A percentile compares a stretch with the other conserved stretches of the same genome.
These are phyloP conservation scores for Polydrusus pterygomalis DNA, from an alignment of 2,888 invertebrate species.

Conservation along the genomic window DNA sequence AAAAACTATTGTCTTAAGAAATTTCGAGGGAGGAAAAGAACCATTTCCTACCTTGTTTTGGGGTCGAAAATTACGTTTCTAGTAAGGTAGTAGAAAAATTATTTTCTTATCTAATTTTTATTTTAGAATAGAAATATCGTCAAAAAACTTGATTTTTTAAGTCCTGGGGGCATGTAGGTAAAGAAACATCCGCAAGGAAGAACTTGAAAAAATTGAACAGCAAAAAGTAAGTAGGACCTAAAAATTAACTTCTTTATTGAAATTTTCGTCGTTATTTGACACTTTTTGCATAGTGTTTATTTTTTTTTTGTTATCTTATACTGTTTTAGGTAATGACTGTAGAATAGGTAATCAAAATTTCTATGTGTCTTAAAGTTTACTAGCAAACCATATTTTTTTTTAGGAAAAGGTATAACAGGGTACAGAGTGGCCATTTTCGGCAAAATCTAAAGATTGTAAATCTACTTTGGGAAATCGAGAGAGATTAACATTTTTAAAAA, in stretches of 20 bases:
- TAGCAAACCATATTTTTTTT: neutral
- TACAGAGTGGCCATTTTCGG: slow-evolving; percentile 10
- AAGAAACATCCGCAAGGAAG: too few relatives aligned
- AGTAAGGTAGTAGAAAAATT: too few relatives aligned
- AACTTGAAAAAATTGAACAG: too few relatives aligned
- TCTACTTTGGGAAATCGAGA: neutral
- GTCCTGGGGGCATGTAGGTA: too few relatives aligned
- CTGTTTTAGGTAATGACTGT: slow-evolving; percentile 12
- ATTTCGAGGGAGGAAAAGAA: too few relatives aligned
- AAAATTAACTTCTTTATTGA: neutral
- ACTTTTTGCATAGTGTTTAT: slow-evolving; percentile 21
- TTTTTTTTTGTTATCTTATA: slow-evolving; percentile 1
- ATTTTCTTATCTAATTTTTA: too few relatives aligned
- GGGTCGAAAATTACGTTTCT: too few relatives aligned
- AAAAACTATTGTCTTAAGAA: too few relatives aligned
- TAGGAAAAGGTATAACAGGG: neutral
- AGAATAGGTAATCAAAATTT: slow-evolving; percentile 14
- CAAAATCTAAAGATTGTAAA: neutral
- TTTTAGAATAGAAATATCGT: too few relatives aligned
- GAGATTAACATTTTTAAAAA: neutral
- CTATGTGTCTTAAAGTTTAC: slow-evolving; percentile 6
- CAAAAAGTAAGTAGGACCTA: too few relatives aligned
- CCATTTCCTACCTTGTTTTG: too few relatives aligned
- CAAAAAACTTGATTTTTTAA: too few relatives aligned
- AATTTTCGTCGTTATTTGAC: slow-evolving; percentile 26